Base-by-base conservation (phyloP, 2,797 vertebrate species). In the Tympanoctomys barrerae region DNA sequence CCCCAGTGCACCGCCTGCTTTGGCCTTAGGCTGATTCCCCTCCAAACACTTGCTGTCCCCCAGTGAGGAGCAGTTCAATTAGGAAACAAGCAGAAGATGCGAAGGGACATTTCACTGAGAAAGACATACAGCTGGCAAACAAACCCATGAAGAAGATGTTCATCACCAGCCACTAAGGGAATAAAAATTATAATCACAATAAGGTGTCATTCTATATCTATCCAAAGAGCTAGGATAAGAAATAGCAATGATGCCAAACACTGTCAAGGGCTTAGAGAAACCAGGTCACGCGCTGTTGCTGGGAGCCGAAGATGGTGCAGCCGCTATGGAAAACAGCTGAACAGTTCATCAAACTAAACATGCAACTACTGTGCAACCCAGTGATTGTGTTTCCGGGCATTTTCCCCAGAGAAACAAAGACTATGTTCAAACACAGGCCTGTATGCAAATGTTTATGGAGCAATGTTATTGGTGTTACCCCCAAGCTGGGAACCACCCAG, bases 341-440 rank as follows among this genome's bases (percentile, higher is more conserved):
- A 42, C 54, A 14, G 24, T 79, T 84, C 31, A 71, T 75, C 77
- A 59, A 77, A 83, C 16, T 42, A 64, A 64, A 73, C 28, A 80
- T 70, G 31, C 22, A 46, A 71, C 46, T 28, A 26, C 61, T 33
- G 9, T 42, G 62, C 13, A 71, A 31, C 42, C 22, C 7, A 80
- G 73, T 36, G 61, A 73, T 36, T 57, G 73, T 24, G 28, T 39
- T 92, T 80, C 73, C 86, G 46, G 64, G 66, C 39, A 66, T 11
- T 46, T 84, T 57, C 26, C 36, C 81, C 90, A 95, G 49, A 75
- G 57, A 91, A 86, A 42, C 52, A 31, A 95, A 90, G 91, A 57
- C 28, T 21, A 7, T 12, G 2, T 6, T 77, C 46, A n/a, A 21
- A 75, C 52, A 83, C 39, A 75, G 36, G 18, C n/a, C 22, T 21